Percentiles rank a stretch among this genome's conserved stretches.
These are phyloP conservation scores for Whitmania pigra DNA, from an alignment of 1,140 invertebrate genomes.

Conservation along the genomic window DNA sequence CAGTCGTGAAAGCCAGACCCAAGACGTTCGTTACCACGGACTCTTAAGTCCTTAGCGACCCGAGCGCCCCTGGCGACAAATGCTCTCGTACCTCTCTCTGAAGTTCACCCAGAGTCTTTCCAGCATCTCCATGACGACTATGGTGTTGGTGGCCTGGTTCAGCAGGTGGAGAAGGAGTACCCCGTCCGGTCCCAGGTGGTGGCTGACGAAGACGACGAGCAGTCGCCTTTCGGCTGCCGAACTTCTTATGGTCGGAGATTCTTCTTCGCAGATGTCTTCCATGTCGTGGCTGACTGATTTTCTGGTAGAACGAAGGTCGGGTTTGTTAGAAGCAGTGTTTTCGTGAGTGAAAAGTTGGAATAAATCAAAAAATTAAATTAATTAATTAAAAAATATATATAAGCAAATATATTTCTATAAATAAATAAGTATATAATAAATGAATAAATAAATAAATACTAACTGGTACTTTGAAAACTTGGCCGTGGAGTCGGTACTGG, in stretches of 20 bases:
- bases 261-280: background rate
- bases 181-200: conserved; percentile 42
- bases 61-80: too few relatives aligned
- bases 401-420: too few relatives aligned
- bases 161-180: conserved; percentile 41
- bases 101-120: conserved; percentile 7
- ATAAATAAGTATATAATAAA: too few relatives aligned
- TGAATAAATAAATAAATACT: too few relatives aligned
- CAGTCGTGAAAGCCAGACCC: too few relatives aligned
- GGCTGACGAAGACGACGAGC: conserved; percentile 16
- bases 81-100: background rate
- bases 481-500: background rate
- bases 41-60: too few relatives aligned
- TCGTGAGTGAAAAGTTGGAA: too few relatives aligned
- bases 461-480: background rate
- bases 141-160: conserved; percentile 35
- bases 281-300: background rate
- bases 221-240: background rate
- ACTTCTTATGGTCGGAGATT: background rate
- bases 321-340: too few relatives aligned
- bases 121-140: conserved; percentile 12
- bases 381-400: too few relatives aligned
- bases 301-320: too few relatives aligned
- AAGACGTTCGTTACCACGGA: too few relatives aligned
- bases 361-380: too few relatives aligned